Evolutionary conservation across 2,888 invertebrate species (phyloP), one percentile per base, ranked within the genome.

Genomic region (Stictocephala bisonia): DNA sequence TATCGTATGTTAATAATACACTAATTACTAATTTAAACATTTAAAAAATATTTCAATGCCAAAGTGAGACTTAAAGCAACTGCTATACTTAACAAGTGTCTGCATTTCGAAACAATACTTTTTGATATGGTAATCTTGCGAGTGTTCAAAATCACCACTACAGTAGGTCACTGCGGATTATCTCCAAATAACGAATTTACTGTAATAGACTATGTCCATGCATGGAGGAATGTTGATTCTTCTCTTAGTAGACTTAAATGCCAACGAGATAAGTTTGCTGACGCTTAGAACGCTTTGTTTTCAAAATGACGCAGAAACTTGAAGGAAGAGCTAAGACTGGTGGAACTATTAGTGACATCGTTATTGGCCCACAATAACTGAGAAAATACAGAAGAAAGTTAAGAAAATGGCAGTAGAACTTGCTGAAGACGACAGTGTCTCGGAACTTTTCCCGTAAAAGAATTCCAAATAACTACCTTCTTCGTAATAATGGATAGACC

Each of bases 191-290:
- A n/a, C n/a, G n/a, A n/a, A n/a, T n/a, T n/a, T n/a, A n/a, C n/a
- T n/a, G n/a, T n/a, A n/a, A n/a, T n/a, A 2, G 60, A 40, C 24
- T 60, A 11, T 60, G 60, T 40, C 7, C 60, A 60, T 22, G 60
- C 60, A 11, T 60, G 60, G 60, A 40, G 20, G 7, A 3, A 22
- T 2, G 20, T 60, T 2, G 20, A 31, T 7, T 56, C 56, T 3
- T 2, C 56, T 6, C 6, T 15, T 15, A 7, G 7, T 22, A 27
- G 29, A 13, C 56, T 56, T 7, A 56, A 56, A 29, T 2, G 9
- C n/a, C n/a, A 29, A 22, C 3, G 56, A 56, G 18, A 27, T 3
- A 29, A 29, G 15, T 56, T 56, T 13, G 6, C 6, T 11, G 56
- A 27, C 7, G 31, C 29, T 22, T 2, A 29, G 13, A 13, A 56